Percentiles rank a stretch among this genome's conserved stretches.
Conservation (phyloP, 2,888 invertebrate genomes). For the Trichogramma dendrolimi region DNA sequence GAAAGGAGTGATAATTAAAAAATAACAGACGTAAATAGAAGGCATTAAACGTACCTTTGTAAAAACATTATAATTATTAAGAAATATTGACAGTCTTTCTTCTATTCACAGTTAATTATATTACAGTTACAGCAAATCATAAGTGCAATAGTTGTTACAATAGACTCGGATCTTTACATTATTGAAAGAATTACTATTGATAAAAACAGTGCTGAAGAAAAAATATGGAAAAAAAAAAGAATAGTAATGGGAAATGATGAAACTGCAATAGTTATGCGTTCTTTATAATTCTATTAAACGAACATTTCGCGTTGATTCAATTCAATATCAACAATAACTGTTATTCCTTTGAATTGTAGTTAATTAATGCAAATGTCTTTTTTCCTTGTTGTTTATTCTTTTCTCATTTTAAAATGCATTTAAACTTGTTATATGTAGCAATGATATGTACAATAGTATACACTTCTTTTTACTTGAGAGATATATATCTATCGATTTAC, state of each 20-base stretch:
- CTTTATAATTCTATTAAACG: neutral
- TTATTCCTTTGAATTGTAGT: constrained; percentile 8
- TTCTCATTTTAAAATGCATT: constrained; percentile 15
- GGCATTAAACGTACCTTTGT: constrained; percentile 31
- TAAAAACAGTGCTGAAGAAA: constrained; percentile 16
- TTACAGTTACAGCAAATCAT: constrained; percentile 45
- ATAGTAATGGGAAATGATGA: neutral
- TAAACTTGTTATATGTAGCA: neutral
- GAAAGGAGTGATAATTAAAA: constrained; percentile 22
- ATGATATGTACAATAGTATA: constrained; percentile 20
- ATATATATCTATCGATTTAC: constrained; percentile 17
- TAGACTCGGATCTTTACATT: constrained; percentile 41
- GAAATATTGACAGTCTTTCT: constrained; percentile 41
- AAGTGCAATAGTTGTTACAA: constrained; percentile 53
- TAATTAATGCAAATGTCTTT: constrained; percentile 16
- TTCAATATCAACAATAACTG: constrained; percentile 16
- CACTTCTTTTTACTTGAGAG: constrained; percentile 11
- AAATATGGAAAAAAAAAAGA: constrained; percentile 9
- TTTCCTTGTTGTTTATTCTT: constrained; percentile 25
- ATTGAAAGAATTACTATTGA: constrained; percentile 17
- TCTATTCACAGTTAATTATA: constrained; percentile 37
- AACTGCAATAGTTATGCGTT: constrained; percentile 3
- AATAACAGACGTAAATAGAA: constrained; percentile 26
- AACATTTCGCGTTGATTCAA: constrained; percentile 10
- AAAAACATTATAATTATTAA: constrained; percentile 32